Evolutionary conservation across 2,888 invertebrate genomes (phyloP).

Genomic region (Volucella inflata): DNA sequence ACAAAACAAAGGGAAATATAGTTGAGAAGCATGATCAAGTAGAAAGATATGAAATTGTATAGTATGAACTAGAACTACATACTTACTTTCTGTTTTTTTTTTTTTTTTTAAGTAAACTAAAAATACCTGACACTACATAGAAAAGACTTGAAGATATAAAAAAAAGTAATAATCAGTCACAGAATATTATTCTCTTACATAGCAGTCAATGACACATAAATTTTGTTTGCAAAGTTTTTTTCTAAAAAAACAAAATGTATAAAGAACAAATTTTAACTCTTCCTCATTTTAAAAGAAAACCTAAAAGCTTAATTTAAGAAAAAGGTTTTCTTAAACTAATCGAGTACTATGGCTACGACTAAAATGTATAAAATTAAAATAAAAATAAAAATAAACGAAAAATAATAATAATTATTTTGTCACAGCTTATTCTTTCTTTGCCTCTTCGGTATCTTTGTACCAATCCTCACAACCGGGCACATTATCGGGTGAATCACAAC

Average conservation of each 20-base stretch:
- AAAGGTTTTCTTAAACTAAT: conserved; percentile 56
- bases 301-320: conserved; percentile 69
- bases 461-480: conserved; percentile 96
- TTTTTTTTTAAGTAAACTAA: conserved; percentile 20
- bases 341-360: conserved; percentile 71
- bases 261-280: conserved; percentile 72
- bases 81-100: not conserved
- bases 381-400: conserved; percentile 35
- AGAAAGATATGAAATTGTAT: conserved; percentile 20
- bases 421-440: conserved; percentile 80
- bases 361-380: conserved; percentile 64
- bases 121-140: conserved; percentile 34
- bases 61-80: conserved; percentile 25
- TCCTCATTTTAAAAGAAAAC: conserved; percentile 56
- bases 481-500: conserved; percentile 95
- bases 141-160: conserved; percentile 12
- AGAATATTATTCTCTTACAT: conserved; percentile 69
- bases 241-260: conserved; percentile 53
- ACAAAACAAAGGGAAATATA: conserved; percentile 14
- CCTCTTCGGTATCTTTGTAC: conserved; percentile 92
- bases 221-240: conserved; percentile 18
- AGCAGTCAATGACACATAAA: conserved; percentile 71
- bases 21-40: conserved; percentile 41
- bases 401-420: conserved; percentile 50
- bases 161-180: conserved; percentile 68